Base-by-base conservation (phyloP, 2,888 invertebrate genomes). In the Caenorhabditis japonica region DNA sequence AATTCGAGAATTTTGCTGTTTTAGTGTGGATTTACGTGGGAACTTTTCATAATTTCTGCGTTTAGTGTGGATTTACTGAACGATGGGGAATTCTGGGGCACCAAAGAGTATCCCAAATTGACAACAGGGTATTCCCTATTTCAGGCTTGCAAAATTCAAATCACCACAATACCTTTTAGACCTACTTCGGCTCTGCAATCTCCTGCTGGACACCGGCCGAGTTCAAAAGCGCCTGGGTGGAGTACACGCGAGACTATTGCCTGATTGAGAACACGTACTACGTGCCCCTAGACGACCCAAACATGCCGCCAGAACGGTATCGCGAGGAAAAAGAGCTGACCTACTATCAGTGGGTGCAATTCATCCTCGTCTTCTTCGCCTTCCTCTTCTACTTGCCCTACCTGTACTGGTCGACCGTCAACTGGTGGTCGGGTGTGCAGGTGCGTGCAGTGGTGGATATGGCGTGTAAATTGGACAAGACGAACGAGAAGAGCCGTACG, bases 191-290 rank as follows among this genome's bases (percentile, higher is more conserved):
- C n/a, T 62, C 59, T 1, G 62, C 85, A 17, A 86, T 86, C 17
- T 76, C 77, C 25, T 86, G 86, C 69, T 86, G 85, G 79, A 81
- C 84, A 15, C 86, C 86, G 12, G 84, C 84, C 39, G 85, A 87
- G 72, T 86, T 86, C 74, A 61, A 68, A 8, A 59, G 39, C 39
- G 88, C 89, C 60, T 89, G 89, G 88, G 88, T 88, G 61, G 88
- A 90, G 75, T 90, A 90, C 83, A 88, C 89, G 38, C 87, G 89
- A 77, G 89, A 89, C 83, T 89, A 89, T 53, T 90, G 90, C 81
- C 88, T 90, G 86, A 88, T 90, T 36, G 88, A 89, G 61, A 89
- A 89, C 83, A 90, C 90, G 13, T 90, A 90, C 70, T 86, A 81
- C 58, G 69, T 84, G 25, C 75, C 84, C n/a, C 30, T 80, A 5